Percentiles rank a stretch among this genome's conserved stretches.
These are phyloP conservation scores for Etheostoma spectabile DNA, from an alignment of 2,113 vertebrate species.

Conservation along the genomic window DNA sequence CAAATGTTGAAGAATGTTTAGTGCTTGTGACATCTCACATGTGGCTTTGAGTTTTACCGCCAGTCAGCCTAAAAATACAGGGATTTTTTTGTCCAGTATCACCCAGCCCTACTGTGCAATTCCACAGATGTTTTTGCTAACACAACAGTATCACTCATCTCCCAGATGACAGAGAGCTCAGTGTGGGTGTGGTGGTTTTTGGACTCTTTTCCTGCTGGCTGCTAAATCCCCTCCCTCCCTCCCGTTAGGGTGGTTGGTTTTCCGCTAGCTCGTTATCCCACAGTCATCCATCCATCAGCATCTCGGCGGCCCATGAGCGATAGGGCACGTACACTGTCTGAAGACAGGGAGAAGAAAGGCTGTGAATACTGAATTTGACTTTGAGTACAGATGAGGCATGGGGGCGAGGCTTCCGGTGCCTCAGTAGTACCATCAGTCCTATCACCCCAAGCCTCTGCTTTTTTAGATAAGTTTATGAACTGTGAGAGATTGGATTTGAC, in stretches of 20 bases:
- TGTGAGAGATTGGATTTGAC: constrained; percentile 61
- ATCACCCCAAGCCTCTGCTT: constrained; percentile 57
- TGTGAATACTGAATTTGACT: constrained; percentile 75
- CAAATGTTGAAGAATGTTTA: too few species aligned
- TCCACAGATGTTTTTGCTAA: constrained; percentile 60
- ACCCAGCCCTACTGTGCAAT: constrained; percentile 9
- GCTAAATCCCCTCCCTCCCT: constrained; percentile 66
- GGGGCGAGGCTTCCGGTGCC: constrained; percentile 50
- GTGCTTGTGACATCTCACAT: too few species aligned
- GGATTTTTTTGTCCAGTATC: too few species aligned
- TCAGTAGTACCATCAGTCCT: constrained; percentile 47
- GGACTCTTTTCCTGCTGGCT: constrained; percentile 69
- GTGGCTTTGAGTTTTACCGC: too few species aligned
- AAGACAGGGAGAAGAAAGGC: constrained; percentile 70
- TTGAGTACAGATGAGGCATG: constrained; percentile 63
- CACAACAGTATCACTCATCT: constrained; percentile 59
- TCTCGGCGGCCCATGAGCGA: constrained; percentile 74
- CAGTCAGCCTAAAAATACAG: too few species aligned
- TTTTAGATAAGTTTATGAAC: constrained; percentile 62
- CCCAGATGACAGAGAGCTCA: constrained; percentile 46
- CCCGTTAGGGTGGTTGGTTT: constrained; percentile 74
- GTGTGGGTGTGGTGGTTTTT: constrained; percentile 68
- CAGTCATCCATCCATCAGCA: constrained; percentile 82
- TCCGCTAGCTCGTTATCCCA: constrained; percentile 79
- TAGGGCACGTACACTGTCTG: constrained; percentile 79